A percentile compares a stretch with the other conserved stretches of the same genome.
These are phyloP conservation scores for Macrotis lagotis DNA, from an alignment of 2,113 vertebrate species.

Conservation along the genomic window DNA sequence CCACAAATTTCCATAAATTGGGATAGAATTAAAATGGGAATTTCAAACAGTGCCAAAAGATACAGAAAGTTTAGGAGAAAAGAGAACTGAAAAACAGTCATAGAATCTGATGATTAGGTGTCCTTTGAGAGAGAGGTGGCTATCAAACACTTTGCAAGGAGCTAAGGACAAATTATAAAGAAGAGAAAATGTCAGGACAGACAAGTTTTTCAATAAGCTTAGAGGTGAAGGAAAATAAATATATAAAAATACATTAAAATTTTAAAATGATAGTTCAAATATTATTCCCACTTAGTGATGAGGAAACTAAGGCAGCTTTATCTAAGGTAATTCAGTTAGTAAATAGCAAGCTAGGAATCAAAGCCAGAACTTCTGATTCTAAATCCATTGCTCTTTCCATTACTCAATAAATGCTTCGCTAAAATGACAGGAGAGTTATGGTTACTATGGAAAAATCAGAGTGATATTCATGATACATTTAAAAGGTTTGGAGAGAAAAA, in stretches of 20 bases:
- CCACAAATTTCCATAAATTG: background rate
- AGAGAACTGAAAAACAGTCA: background rate
- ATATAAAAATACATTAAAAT: background rate
- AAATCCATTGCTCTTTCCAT: background rate
- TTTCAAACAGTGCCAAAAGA: background rate
- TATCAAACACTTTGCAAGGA: background rate
- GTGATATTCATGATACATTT: background rate
- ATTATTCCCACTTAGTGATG: background rate
- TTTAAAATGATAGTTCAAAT: background rate
- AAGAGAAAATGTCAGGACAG: background rate
- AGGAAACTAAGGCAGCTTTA: background rate
- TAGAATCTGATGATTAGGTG: background rate
- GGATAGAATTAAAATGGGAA: background rate
- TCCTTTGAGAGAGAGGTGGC: background rate
- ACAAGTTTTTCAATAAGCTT: background rate
- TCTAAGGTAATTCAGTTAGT: background rate
- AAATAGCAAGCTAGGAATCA: background rate
- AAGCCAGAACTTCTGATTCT: background rate
- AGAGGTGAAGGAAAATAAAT: background rate
- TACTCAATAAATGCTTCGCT: background rate
- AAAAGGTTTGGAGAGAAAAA: conserved; percentile 33
- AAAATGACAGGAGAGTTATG: background rate
- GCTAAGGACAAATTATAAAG: background rate
- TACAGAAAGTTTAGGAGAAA: background rate
- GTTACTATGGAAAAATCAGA: conserved; percentile 11